Percentiles rank a stretch among this genome's conserved stretches.
Conservation (phyloP, 2,888 invertebrate species). For the Nysson spinosus region DNA sequence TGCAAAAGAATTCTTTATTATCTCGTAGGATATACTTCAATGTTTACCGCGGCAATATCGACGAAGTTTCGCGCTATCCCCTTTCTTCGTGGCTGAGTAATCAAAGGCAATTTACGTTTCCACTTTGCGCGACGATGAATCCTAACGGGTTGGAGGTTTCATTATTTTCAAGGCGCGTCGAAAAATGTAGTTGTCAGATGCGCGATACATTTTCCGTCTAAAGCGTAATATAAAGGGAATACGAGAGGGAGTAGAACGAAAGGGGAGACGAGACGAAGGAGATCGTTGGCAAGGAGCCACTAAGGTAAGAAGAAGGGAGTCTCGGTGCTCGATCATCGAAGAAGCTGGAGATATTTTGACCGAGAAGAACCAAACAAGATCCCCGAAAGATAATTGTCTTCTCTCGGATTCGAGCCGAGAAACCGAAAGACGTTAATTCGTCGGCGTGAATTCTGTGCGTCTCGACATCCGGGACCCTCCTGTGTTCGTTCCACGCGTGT, state of each 20-base stretch:
- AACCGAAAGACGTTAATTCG: conserved; percentile 54
- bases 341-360: conserved; percentile 59
- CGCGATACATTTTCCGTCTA: conserved; percentile 45
- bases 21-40: too few species aligned
- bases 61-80: too few species aligned
- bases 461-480: conserved; percentile 32
- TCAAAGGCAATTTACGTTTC: too few species aligned
- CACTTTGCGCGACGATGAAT: too few species aligned
- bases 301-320: conserved; percentile 3
- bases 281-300: conserved; percentile 47
- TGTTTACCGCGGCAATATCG: too few species aligned
- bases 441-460: conserved; percentile 46
- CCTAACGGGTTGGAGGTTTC: too few species aligned
- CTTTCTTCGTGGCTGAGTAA: too few species aligned
- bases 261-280: conserved; percentile 4
- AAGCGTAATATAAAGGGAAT: conserved; percentile 28
- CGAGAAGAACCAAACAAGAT: conserved; percentile 53
- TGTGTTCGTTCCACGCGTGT: conserved; percentile 31
- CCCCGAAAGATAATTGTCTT: conserved; percentile 57
- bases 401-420: conserved; percentile 30
- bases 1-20: too few species aligned
- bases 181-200: conserved; percentile 54
- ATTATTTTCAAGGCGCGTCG: conserved; percentile 37
- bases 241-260: conserved; percentile 6
- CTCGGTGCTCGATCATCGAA: conserved; percentile 52